Evolutionary conservation across 2,113 vertebrate species (phyloP), one percentile per base, ranked within the genome.

Genomic region (Apistogramma diplotaenia): DNA sequence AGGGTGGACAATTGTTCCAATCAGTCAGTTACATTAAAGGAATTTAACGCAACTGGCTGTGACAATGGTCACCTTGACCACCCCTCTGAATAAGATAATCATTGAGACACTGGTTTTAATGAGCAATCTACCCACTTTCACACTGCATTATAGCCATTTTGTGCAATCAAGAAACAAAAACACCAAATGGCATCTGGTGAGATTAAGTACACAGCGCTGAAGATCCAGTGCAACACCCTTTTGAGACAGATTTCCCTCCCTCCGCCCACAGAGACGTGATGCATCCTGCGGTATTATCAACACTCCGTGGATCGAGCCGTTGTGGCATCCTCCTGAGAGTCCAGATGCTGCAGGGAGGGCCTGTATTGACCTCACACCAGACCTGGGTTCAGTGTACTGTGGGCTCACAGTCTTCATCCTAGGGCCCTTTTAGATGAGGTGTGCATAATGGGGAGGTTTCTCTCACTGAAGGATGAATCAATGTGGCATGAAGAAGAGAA

Each of bases 401-500:
- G 74, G 76, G 76, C 71, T 87, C 29, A 18, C 82, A 29, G 74
- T 71, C 46, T 89, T 89, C 82, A 87, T 93, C 89, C 89, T 53
- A 23, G 74, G 89, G 90, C 85, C 89, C 84, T 90, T 93, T 88
- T 79, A 91, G 94, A 93, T 89, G 89, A 93, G 91, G 94, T 93
- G 93, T 87, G 91, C 91, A 93, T 92, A 92, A 94, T 93, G 92
- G 89, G 93, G 93, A 94, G 91, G 86, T 93, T 93, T 95, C 94
- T 94, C 92, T 88, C 92, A 86, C 89, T 94, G 93, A 94, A 96
- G 95, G 95, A 95, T 95, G 95, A 96, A 93, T 90, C 95, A 95
- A 89, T 93, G 94, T 94, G 95, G 94, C 95, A 95, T 96, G 95
- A 96, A 95, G 93, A 93, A 93, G 95, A 95, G 94, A 93, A 91